phyloP scores from a whole-genome alignment of 2,888 invertebrate species.

The Pemphredon lugubris region DNA sequence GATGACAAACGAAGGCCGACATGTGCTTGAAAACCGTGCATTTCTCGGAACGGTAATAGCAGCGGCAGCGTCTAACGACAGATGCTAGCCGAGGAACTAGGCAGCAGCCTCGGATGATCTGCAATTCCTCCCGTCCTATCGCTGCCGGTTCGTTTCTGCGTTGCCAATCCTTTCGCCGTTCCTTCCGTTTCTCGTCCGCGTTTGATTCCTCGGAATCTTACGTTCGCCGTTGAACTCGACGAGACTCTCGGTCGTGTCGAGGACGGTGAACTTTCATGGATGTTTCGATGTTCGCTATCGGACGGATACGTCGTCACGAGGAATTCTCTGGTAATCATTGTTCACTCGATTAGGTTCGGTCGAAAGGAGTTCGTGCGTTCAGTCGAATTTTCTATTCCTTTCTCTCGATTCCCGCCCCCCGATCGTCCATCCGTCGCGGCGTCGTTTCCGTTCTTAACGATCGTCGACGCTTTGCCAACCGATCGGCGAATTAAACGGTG shows the following conservation, averaged over 20 bases:
- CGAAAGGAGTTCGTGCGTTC: constrained; percentile 59
- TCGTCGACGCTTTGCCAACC: constrained; percentile 19
- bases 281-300: too few species aligned
- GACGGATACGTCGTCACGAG: constrained; percentile 4
- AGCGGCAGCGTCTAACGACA: constrained; percentile 63
- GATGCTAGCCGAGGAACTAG: constrained; percentile 2
- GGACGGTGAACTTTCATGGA: too few species aligned
- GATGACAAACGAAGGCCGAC: constrained; percentile 66
- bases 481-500: constrained; percentile 43
- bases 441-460: too few species aligned
- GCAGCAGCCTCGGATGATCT: constrained; percentile 47
- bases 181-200: constrained; percentile 7
- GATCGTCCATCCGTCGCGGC: not conserved
- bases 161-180: constrained; percentile 26
- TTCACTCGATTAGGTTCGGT: not conserved
- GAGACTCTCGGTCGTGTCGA: too few species aligned
- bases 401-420: constrained; percentile 23
- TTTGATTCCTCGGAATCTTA: too few species aligned
- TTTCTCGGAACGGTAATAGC: constrained; percentile 62
- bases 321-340: constrained; percentile 41
- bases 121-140: constrained; percentile 58
- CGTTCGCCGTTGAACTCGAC: too few species aligned
- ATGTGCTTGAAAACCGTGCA: constrained; percentile 73
- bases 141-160: constrained; percentile 31
- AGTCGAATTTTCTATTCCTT: constrained; percentile 49